Evolutionary conservation across 2,888 invertebrate species (phyloP).

Genomic region (Nomada fucata): DNA sequence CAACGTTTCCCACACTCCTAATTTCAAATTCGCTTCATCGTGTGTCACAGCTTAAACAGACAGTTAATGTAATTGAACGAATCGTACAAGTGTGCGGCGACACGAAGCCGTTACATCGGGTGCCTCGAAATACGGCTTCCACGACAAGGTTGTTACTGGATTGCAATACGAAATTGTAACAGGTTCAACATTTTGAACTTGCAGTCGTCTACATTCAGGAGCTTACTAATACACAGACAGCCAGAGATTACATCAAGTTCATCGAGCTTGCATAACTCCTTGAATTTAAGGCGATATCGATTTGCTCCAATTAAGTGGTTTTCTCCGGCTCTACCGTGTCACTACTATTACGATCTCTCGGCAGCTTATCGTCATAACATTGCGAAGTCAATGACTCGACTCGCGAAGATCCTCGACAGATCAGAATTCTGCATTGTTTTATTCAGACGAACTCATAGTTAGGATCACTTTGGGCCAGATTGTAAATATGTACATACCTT

Average conservation of each 20-base stretch:
- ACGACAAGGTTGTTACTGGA: slow-evolving; percentile 38
- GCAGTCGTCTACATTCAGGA: not conserved
- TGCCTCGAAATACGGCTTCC: slow-evolving; percentile 70
- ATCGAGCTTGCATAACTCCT: slow-evolving; percentile 14
- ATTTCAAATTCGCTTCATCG: not conserved
- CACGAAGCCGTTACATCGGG: slow-evolving; percentile 63
- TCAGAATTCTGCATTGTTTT: too few species aligned
- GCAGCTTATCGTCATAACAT: not conserved
- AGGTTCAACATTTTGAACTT: not conserved
- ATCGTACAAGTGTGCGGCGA: slow-evolving; percentile 62
- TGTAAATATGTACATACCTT: too few species aligned
- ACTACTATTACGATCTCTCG: not conserved
- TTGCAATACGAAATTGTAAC: slow-evolving; percentile 7
- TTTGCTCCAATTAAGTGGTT: slow-evolving; percentile 19
- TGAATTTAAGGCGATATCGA: slow-evolving; percentile 25
- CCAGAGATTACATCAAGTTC: slow-evolving; percentile 14
- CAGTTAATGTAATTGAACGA: slow-evolving; percentile 75
- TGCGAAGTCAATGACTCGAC: not conserved
- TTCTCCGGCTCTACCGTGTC: not conserved
- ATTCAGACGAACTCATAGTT: too few species aligned
- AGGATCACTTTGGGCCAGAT: too few species aligned
- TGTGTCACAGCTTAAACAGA: slow-evolving; percentile 48
- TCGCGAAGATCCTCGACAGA: not conserved
- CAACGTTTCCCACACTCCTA: not conserved
- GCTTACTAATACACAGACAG: not conserved